Conservation (phyloP, 2,113 vertebrate genomes). For the Catharus minimus region DNA sequence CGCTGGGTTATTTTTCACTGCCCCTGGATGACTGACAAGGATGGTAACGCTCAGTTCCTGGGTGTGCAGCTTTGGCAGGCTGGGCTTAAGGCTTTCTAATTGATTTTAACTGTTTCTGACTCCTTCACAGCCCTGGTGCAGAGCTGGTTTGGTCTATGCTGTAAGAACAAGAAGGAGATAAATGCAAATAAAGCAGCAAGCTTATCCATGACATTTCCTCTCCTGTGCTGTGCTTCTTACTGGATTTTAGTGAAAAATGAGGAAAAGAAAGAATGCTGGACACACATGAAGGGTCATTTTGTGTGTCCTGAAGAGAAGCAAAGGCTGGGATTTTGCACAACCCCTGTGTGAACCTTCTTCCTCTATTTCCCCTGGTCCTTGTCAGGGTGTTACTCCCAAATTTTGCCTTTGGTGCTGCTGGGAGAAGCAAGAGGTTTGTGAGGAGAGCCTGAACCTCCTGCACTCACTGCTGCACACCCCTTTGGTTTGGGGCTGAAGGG, state of each 20-base stretch:
- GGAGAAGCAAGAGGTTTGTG: background rate
- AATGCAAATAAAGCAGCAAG: background rate
- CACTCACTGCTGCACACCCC: background rate
- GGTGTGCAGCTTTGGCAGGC: background rate
- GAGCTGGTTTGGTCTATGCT: background rate
- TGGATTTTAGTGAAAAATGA: background rate
- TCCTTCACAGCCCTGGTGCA: background rate
- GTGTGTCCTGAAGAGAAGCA: background rate
- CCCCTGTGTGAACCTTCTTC: background rate
- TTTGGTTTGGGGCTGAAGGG: background rate
- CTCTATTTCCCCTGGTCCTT: background rate
- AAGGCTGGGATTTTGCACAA: background rate
- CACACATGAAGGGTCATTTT: background rate
- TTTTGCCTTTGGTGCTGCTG: background rate
- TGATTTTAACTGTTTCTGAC: background rate
- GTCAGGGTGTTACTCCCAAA: background rate
- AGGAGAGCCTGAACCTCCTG: background rate
- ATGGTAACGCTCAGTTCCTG: background rate
- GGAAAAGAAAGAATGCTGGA: background rate
- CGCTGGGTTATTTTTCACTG: background rate
- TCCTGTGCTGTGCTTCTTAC: background rate
- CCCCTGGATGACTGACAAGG: background rate
- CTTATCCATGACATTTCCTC: background rate
- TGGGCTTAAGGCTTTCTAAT: background rate
- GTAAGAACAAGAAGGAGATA: background rate